Evolutionary conservation across 2,113 vertebrate species (phyloP), one percentile per base, ranked within the genome.

Genomic region (Pseudorasbora parva): DNA sequence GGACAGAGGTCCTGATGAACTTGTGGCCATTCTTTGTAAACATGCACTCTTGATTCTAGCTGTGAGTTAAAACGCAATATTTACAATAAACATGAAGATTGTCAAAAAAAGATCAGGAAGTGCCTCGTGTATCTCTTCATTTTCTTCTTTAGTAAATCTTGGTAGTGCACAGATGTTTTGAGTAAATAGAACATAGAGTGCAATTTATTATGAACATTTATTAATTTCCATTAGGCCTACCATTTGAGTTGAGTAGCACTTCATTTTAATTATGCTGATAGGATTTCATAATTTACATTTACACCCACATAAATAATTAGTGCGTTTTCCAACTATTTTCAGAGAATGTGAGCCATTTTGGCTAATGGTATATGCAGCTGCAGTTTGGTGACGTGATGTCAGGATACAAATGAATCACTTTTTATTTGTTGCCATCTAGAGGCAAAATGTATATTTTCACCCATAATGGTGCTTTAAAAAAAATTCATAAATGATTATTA

Each of bases 31-130:
- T 89, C 90, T 93, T 91, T 94, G 90, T 92, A 87, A 92, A 93
- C 91, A 91, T 90, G 90, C 92, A 92, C 90, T 94, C 91, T 37
- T 90, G 90, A 93, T 88, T 90, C 85, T 91, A 89, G 88, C 80
- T 75, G 89, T 93, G 87, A 91, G 90, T 91, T 90, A 90, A 90
- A 90, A 92, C 93, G 94, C 93, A 94, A 93, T 93, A 92, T 91
- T 93, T 93, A 91, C 85, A 89, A 89, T 93, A 94, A 93, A 93
- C 91, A 90, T 90, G 76, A 89, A 92, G 91, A 93, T 47, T 66
- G 7, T 41, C 23, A 59, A 43, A 78, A 72, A 37, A 43, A 59
- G 9, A 41, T 10, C 8, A 74, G 43, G 23, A 74, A 27, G 9
- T 51, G 47, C 47, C 15, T 74, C 4, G 2, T 23, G 45, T 51